Percentiles rank a stretch among this genome's conserved stretches.
Conservation (phyloP, 2,888 invertebrate genomes). For the Drymonia ruficornis region DNA sequence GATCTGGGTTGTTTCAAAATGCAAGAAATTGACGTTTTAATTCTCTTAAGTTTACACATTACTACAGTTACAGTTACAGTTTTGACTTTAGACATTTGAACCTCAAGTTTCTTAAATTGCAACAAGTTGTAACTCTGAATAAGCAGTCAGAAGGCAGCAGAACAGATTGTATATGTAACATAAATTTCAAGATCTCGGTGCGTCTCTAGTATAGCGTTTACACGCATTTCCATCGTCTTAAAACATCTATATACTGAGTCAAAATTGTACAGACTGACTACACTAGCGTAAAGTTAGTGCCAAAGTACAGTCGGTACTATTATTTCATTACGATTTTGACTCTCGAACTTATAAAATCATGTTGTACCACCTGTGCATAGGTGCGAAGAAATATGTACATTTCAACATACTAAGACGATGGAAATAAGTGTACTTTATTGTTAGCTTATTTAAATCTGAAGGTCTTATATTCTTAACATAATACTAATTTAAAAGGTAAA, state of each 20-base stretch:
- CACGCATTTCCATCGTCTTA: not conserved
- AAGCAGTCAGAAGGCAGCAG: no score
- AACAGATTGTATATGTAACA: no score
- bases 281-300: slow-evolving; percentile 33
- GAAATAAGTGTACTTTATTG: not conserved
- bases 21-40: no score
- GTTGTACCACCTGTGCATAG: slow-evolving; percentile 19
- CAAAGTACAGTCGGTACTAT: slow-evolving; percentile 26
- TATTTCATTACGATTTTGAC: slow-evolving; percentile 27
- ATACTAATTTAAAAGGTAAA: no score
- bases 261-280: slow-evolving; percentile 30
- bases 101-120: no score
- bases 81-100: no score
- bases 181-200: no score
- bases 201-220: no score
- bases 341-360: not conserved
- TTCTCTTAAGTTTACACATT: no score
- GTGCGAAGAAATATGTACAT: slow-evolving; percentile 16
- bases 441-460: not conserved
- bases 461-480: not conserved
- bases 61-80: no score
- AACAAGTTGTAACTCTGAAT: no score
- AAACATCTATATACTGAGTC: slow-evolving; percentile 7
- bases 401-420: not conserved
- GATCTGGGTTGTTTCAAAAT: no score